phyloP scores from a whole-genome alignment of 2,797 vertebrate genomes.

The Crax fasciolata region DNA sequence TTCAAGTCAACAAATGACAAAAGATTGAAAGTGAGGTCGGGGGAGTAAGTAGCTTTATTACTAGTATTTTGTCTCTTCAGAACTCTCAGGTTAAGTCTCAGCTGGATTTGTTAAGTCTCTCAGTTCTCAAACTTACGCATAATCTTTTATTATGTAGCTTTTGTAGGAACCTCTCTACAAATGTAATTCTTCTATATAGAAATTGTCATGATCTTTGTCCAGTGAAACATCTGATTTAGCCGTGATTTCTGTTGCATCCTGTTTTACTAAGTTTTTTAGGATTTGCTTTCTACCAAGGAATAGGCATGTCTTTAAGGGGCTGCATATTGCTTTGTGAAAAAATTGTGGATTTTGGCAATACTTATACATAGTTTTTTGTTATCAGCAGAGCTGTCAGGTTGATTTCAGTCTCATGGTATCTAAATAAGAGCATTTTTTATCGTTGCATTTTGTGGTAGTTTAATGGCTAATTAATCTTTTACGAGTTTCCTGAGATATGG shows the following conservation, averaged over 20 bases:
- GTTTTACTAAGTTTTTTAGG: neutral
- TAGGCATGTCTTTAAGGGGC: neutral
- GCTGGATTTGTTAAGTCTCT: neutral
- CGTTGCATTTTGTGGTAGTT: conserved; percentile 38
- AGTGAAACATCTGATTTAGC: neutral
- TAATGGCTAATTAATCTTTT: conserved; percentile 69
- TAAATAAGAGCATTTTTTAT: neutral
- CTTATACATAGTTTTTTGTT: neutral
- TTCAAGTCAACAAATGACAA: neutral
- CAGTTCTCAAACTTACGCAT: fast-evolving
- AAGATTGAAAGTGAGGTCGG: neutral
- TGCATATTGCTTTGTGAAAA: neutral
- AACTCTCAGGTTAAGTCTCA: neutral
- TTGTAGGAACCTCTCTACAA: neutral
- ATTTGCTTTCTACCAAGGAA: neutral
- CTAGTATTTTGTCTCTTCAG: neutral
- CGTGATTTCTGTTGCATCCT: neutral
- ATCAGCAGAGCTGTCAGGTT: neutral
- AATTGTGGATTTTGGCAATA: neutral
- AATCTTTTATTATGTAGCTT: neutral
- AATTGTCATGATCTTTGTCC: neutral
- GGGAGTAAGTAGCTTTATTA: neutral
- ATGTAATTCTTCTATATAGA: neutral
- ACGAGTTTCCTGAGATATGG: conserved; percentile 65
- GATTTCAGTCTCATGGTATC: neutral